Base-by-base conservation (phyloP, 2,113 vertebrate species). In the Cacatua alba region DNA sequence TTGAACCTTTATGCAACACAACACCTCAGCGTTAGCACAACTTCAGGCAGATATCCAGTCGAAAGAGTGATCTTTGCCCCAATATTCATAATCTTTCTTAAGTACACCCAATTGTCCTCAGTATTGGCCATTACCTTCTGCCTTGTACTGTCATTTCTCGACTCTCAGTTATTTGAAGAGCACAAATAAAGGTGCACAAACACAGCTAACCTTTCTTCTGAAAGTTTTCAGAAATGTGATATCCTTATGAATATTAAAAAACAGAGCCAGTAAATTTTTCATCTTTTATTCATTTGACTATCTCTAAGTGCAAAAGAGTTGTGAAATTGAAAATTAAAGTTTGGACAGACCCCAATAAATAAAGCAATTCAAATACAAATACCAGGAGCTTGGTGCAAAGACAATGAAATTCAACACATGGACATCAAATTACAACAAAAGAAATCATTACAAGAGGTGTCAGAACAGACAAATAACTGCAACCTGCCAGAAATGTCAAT, bases 341-440 rank as follows among this genome's bases (percentile, higher is more conserved):
- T 91, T 88, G 84, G 95, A 35, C 75, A 82, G 65, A 69, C 59
- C 75, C 63, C 57, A 59, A 3, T 59, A 35, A 78, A 67, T 51
- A 57, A 95, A 95, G 72, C 64, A 84, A 97, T 95, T 96, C 95
- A 96, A 92, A 97, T 92, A 96, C 94, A 96, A 96, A 96, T 95
- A 60, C 7, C 83, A 82, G 77, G 64, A 81, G 90, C 68, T 84
- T 43, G 71, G 69, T 88, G 91, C 55, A 65, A 84, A 82, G 52
- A 89, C 77, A 86, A 76, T 74, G 52, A 41, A 69, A 90, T 64
- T 52, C 83, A 92, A 88, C 85, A 93, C 90, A 91, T 49, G 87
- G 95, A 94, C 91, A 92, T 31, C 0, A 1, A 86, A 64, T 68
- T 72, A 84, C 59, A 91, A 86, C 65, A 72, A 33, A n/a, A 26